Evolutionary conservation across 2,888 invertebrate species (phyloP).

Genomic region (Malthinus seriepunctatus): DNA sequence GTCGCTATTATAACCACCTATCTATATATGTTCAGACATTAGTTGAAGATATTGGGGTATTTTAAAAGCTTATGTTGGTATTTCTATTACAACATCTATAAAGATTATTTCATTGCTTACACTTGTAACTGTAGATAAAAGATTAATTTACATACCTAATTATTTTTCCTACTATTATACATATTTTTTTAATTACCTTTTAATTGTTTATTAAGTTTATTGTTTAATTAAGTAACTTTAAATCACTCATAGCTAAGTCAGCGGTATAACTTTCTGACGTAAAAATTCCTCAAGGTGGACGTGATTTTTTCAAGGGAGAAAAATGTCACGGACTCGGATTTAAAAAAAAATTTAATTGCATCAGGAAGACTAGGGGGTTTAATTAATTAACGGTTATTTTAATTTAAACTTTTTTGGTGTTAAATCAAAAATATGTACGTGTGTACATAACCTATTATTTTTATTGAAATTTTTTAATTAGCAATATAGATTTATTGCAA

Average conservation of each 20-base stretch:
- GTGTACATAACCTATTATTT: too few relatives aligned
- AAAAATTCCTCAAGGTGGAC: too few relatives aligned
- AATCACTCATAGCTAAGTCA: too few relatives aligned
- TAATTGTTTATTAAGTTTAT: background rate
- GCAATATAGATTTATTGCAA: slow-evolving; percentile 1
- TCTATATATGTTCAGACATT: slow-evolving; percentile 47
- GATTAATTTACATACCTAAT: slow-evolving; percentile 8
- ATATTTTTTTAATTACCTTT: background rate
- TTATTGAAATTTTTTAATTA: background rate
- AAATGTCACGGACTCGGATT: too few relatives aligned
- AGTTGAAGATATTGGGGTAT: slow-evolving; percentile 52
- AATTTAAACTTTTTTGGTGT: background rate
- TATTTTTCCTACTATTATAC: slow-evolving; percentile 1
- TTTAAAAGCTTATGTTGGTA: slow-evolving; percentile 48
- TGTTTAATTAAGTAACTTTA: too few relatives aligned
- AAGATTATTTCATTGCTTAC: background rate
- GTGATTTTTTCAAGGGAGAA: too few relatives aligned
- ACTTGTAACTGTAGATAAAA: slow-evolving; percentile 4
- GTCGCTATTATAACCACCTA: slow-evolving; percentile 47
- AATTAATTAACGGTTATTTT: too few relatives aligned
- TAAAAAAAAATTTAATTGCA: too few relatives aligned
- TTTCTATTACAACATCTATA: slow-evolving; percentile 16
- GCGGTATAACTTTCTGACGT: too few relatives aligned
- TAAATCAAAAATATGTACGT: background rate
- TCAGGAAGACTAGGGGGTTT: too few relatives aligned